Evolutionary conservation across 23 tunicate genomes (phyloP).

Genomic region (Styela plicata): DNA sequence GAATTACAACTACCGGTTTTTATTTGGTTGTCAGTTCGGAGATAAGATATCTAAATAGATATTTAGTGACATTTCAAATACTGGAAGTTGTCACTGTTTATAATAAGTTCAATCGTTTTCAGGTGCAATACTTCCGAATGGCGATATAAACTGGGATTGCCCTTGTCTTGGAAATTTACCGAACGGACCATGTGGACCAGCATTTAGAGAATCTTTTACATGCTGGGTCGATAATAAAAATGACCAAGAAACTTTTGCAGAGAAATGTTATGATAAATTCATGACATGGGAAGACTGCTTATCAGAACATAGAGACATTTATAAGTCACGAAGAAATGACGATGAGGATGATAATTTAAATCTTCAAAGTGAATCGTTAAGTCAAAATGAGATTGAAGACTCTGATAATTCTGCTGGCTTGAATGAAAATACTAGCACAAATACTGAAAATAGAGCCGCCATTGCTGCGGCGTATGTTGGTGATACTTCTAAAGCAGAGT

Average conservation of each 20-base stretch:
- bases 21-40: too few relatives aligned
- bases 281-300: slow-evolving; percentile 74
- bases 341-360: neutral
- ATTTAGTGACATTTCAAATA: too few relatives aligned
- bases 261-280: slow-evolving; percentile 71
- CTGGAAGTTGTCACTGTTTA: too few relatives aligned
- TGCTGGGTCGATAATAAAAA: slow-evolving; percentile 86
- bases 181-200: slow-evolving; percentile 88
- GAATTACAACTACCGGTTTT: too few relatives aligned
- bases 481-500: neutral
- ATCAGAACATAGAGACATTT: slow-evolving; percentile 65
- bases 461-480: slow-evolving; percentile 24
- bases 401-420: neutral
- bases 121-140: slow-evolving; percentile 93
- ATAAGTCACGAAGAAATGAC: slow-evolving; percentile 26
- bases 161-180: slow-evolving; percentile 96
- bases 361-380: neutral
- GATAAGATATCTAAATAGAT: too few relatives aligned
- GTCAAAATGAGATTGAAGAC: neutral
- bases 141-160: slow-evolving; percentile 96
- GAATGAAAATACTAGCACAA: neutral
- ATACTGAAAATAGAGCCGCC: neutral
- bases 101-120: too few relatives aligned
- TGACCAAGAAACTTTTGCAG: slow-evolving; percentile 69
- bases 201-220: slow-evolving; percentile 83